Evolutionary conservation across 92 coral and sea anemone genomes (phyloP), one percentile per base, ranked within the genome.

Genomic region (Galaxea fascicularis): DNA sequence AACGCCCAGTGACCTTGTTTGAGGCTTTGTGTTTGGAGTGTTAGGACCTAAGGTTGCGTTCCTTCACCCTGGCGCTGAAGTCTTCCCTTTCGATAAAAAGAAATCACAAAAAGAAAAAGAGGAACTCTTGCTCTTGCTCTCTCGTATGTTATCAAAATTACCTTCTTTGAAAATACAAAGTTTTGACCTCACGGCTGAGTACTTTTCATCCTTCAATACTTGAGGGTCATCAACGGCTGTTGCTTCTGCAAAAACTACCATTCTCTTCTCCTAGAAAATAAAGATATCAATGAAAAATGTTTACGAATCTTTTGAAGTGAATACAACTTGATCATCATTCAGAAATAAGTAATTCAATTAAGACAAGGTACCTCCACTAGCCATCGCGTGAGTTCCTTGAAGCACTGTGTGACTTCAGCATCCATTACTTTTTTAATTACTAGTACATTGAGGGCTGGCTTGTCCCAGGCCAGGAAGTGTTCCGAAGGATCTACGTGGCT

Each of bases 401-500:
- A 95, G 65, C 89, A 63, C 51, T 60, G 53, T 14, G 98, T 88
- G 4, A 87, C 95, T 28, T 94, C 92, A 11, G 41, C 52, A 65
- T 95, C 98, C 53, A 84, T 82, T 18, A 90, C 82, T 76, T 95
- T 95, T 69, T 95, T 92, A 49, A 95, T 89, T 66, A 95, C 90
- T 49, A 95, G 59, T 0, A 95, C 98, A 76, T 88, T 76, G 25
- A 78, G 88, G 0, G 98, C 90, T 44, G 89, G 93, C 27, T 91
- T 95, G 30, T 91, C 88, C 98, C 98, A 95, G 2, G 92, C 98
- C 30, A 95, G 74, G 58, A 83, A 89, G 70, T 94, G 97, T 71
- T 92, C 98, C 9, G 98, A 93, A 73, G 98, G 98, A 60, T 95
- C 98, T 14, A 92, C 97, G 68, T 91, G 92, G 29, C 87, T 76